Evolutionary conservation across 2,888 invertebrate genomes (phyloP).

Genomic region (Harmothoe impar): DNA sequence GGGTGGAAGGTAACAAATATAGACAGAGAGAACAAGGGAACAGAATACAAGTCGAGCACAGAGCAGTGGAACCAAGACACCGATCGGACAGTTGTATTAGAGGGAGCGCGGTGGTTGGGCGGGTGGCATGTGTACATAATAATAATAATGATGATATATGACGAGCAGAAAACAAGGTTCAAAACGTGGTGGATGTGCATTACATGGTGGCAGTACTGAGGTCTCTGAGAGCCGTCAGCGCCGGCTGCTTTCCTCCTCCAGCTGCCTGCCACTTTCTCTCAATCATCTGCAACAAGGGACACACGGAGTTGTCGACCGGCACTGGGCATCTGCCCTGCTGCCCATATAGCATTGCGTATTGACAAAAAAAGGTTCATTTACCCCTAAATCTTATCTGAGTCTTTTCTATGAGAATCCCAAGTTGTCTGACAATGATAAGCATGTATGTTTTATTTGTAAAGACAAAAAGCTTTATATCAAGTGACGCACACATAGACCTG

Average conservation of each 20-base stretch:
- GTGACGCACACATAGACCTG: too few species aligned
- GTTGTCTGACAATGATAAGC: too few species aligned
- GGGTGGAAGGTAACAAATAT: too few species aligned
- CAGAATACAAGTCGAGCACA: too few species aligned
- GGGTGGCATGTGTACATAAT: too few species aligned
- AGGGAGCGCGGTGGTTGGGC: too few species aligned
- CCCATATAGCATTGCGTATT: neutral
- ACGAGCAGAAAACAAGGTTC: neutral
- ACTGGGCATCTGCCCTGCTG: neutral
- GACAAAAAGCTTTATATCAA: too few species aligned
- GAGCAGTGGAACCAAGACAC: too few species aligned
- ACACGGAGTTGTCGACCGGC: conserved; percentile 27
- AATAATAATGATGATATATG: neutral
- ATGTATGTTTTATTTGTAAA: too few species aligned
- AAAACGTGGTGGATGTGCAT: conserved; percentile 32
- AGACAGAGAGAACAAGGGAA: too few species aligned
- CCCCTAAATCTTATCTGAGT: neutral
- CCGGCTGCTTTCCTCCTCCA: conserved; percentile 43
- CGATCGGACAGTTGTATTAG: too few species aligned
- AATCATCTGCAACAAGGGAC: conserved; percentile 55
- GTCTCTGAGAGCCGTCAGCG: conserved; percentile 22
- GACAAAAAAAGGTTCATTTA: neutral
- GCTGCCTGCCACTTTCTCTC: conserved; percentile 38
- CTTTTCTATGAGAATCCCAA: too few species aligned
- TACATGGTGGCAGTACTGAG: conserved; percentile 37